Percentiles rank a stretch among this genome's conserved stretches.
phyloP scores from a whole-genome alignment of 2,113 vertebrate species.

The Peromyscus maniculatus region DNA sequence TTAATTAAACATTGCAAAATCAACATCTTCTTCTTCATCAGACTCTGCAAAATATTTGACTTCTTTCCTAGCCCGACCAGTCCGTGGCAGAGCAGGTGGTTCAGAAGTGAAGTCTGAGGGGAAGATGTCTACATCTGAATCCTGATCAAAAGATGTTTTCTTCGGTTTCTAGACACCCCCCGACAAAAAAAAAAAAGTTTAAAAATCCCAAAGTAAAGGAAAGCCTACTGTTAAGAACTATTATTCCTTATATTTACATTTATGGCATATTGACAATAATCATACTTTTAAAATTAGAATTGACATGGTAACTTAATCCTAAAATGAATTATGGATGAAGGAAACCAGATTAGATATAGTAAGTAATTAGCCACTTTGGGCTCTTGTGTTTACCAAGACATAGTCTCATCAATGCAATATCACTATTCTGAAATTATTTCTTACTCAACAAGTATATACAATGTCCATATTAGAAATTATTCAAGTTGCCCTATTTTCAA shows the following conservation, averaged over 20 bases:
- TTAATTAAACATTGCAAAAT: constrained; percentile 97
- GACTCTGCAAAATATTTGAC: constrained; percentile 97
- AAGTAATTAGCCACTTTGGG: not conserved
- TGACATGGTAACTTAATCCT: not conserved
- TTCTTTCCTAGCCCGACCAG: constrained; percentile 95
- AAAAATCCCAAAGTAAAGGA: not conserved
- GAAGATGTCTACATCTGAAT: constrained; percentile 92
- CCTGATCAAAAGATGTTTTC: constrained; percentile 90
- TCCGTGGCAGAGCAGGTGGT: constrained; percentile 89
- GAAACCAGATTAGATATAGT: constrained; percentile 30
- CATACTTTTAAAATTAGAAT: constrained; percentile 18
- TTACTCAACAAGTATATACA: not conserved
- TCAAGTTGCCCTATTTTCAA: not conserved
- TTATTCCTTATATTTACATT: constrained; percentile 24
- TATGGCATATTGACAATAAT: constrained; percentile 4
- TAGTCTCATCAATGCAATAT: not conserved
- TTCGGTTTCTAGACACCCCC: constrained; percentile 90
- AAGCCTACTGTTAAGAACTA: not conserved
- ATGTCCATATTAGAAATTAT: constrained; percentile 2
- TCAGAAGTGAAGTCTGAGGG: constrained; percentile 88
- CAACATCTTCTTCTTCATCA: constrained; percentile 90
- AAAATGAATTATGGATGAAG: not conserved
- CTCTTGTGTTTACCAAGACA: not conserved
- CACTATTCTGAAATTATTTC: not conserved
- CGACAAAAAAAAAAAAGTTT: not conserved